These are phyloP conservation scores for Prietella phreatophila DNA, from an alignment of 2,113 vertebrate species.

Conservation along the genomic window DNA sequence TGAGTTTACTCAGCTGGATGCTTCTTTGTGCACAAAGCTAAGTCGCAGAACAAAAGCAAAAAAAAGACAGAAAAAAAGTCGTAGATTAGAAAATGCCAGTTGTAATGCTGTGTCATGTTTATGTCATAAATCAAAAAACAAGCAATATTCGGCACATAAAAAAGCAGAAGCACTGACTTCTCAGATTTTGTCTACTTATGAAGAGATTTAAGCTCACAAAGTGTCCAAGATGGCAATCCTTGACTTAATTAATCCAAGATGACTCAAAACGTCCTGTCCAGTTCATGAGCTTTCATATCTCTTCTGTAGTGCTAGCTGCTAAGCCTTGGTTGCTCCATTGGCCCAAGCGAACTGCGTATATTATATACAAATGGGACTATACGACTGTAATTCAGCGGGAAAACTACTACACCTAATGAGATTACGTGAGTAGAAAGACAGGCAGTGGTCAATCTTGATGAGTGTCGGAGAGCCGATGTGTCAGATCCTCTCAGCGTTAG, in stretches of 20 bases:
- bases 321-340: too few species aligned
- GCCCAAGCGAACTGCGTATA: too few species aligned
- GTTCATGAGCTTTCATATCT: not conserved
- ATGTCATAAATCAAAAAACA: not conserved
- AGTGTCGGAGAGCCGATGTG: constrained; percentile 16
- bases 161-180: not conserved
- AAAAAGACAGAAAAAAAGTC: not conserved
- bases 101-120: not conserved
- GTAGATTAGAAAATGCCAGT: not conserved
- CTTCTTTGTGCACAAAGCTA: not conserved
- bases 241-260: not conserved
- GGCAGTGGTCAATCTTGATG: constrained; percentile 33
- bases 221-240: too few species aligned
- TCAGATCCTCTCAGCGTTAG: constrained; percentile 21
- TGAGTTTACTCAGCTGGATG: constrained; percentile 19
- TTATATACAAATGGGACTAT: too few species aligned
- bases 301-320: not conserved
- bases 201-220: too few species aligned
- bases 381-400: not conserved
- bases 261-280: not conserved
- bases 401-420: not conserved
- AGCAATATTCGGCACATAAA: not conserved
- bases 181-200: not conserved
- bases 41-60: not conserved
- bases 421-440: not conserved